Conservation (phyloP, 2,888 invertebrate species). For the Troides oblongomaculatus region DNA sequence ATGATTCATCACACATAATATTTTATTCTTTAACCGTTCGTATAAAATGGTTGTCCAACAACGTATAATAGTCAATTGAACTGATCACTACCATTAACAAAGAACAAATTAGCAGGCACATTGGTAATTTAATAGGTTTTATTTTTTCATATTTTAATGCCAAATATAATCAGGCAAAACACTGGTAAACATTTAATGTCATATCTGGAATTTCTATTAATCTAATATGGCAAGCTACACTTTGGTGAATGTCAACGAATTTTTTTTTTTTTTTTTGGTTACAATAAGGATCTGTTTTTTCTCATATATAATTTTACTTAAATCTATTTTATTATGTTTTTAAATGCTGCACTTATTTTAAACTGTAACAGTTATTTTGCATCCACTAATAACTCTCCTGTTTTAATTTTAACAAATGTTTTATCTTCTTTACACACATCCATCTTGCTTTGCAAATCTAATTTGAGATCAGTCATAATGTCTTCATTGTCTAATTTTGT, state of each 20-base stretch:
- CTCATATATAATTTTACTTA: constrained; percentile 33
- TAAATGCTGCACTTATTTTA: constrained; percentile 31
- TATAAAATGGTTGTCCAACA: constrained; percentile 8
- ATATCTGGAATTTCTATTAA: constrained; percentile 35
- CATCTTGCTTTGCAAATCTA: constrained; percentile 53
- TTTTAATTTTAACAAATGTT: constrained; percentile 67
- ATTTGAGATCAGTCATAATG: constrained; percentile 61
- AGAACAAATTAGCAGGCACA: constrained; percentile 40
- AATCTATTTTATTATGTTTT: constrained; percentile 29
- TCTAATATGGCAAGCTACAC: constrained; percentile 78
- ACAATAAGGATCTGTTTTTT: constrained; percentile 35
- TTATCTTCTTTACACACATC: constrained; percentile 57
- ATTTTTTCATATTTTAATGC: constrained; percentile 1
- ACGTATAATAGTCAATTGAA: constrained; percentile 3
- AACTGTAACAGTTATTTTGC: constrained; percentile 23
- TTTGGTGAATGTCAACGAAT: constrained; percentile 68
- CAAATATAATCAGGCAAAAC: constrained; percentile 9
- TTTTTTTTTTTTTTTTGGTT: constrained; percentile 52
- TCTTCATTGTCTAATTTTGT: constrained; percentile 69
- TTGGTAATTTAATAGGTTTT: constrained; percentile 13
- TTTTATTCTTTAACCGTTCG: not conserved
- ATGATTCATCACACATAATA: not conserved
- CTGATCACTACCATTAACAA: not conserved
- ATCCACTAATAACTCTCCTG: constrained; percentile 59
- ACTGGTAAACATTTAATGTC: constrained; percentile 16